Conservation (phyloP, 1,140 invertebrate species). For the Papilio polyxenes region DNA sequence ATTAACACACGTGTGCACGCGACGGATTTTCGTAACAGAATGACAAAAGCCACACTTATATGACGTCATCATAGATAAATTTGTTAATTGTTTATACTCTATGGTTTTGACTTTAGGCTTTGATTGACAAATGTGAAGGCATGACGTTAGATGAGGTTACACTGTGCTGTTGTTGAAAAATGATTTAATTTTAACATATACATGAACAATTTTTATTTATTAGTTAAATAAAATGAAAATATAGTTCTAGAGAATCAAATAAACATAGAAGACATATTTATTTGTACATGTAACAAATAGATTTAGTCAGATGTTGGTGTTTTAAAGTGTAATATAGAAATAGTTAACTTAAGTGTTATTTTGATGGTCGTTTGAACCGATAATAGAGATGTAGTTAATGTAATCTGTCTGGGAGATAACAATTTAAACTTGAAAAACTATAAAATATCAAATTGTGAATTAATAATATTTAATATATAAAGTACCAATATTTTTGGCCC, state of each 20-base stretch:
- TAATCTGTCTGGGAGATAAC: constrained; percentile 50
- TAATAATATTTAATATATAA: constrained; percentile 30
- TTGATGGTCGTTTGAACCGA: constrained; percentile 41
- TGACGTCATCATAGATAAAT: too few species aligned
- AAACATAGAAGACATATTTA: constrained; percentile 71
- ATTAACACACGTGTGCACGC: background rate
- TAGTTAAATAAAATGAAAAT: constrained; percentile 60
- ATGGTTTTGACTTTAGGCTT: background rate
- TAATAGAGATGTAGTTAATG: constrained; percentile 45
- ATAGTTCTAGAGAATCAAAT: constrained; percentile 56
- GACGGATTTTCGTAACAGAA: background rate
- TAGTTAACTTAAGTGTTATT: constrained; percentile 65
- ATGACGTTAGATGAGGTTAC: constrained; percentile 18
- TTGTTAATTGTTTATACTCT: constrained; percentile 12
- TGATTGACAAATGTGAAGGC: constrained; percentile 1
- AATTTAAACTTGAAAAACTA: constrained; percentile 40
- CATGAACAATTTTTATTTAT: constrained; percentile 56
- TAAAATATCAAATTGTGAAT: constrained; percentile 41
- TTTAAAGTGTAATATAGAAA: constrained; percentile 56
- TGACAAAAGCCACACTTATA: background rate
- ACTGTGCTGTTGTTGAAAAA: constrained; percentile 45
- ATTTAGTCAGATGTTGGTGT: constrained; percentile 65
- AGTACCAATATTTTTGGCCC: constrained; percentile 40
- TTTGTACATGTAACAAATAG: constrained; percentile 67
- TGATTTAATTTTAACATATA: constrained; percentile 46